Evolutionary conservation across 2,888 invertebrate genomes (phyloP).

Genomic region (Drosophila cyrtoloma): DNA sequence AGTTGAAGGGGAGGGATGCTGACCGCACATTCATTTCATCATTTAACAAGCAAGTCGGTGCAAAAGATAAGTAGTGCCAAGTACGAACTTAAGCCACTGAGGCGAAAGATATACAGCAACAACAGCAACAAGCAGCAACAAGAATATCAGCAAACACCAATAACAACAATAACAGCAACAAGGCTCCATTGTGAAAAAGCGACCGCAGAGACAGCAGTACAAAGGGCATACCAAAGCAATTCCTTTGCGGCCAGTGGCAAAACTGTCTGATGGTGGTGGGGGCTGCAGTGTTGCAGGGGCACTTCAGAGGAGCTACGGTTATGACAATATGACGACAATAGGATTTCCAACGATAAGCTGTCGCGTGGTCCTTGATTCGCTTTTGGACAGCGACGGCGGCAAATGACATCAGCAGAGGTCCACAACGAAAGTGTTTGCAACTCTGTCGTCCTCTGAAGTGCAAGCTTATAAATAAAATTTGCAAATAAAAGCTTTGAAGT

Average conservation of each 20-base stretch:
- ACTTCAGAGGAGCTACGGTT: slow-evolving; percentile 60
- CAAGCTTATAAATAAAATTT: slow-evolving; percentile 77
- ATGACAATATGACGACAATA: slow-evolving; percentile 79
- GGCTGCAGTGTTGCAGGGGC: slow-evolving; percentile 2
- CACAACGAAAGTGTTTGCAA: slow-evolving; percentile 19
- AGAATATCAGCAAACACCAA: slow-evolving; percentile 18
- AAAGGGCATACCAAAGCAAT: slow-evolving; percentile 62
- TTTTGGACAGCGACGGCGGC: slow-evolving; percentile 26
- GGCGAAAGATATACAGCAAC: slow-evolving; percentile 71
- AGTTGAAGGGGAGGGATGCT: slow-evolving; percentile 43
- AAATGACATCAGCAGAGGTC: slow-evolving; percentile 7
- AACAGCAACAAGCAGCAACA: slow-evolving; percentile 24
- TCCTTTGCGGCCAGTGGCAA: slow-evolving; percentile 51
- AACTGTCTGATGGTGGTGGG: slow-evolving; percentile 1
- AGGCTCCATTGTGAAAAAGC: slow-evolving; percentile 43
- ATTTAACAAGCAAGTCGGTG: slow-evolving; percentile 78
- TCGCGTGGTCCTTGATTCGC: slow-evolving; percentile 67
- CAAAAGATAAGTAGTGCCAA: slow-evolving; percentile 75
- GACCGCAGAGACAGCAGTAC: slow-evolving; percentile 64
- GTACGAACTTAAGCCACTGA: slow-evolving; percentile 77
- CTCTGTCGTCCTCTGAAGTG: slow-evolving; percentile 46
- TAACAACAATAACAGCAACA: slow-evolving; percentile 26
- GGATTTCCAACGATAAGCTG: slow-evolving; percentile 75
- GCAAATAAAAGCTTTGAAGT: slow-evolving; percentile 72
- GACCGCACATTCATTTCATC: slow-evolving; percentile 80